Evolutionary conservation across 2,888 invertebrate genomes (phyloP), one percentile per base, ranked within the genome.

Genomic region (Stratiomys singularior): DNA sequence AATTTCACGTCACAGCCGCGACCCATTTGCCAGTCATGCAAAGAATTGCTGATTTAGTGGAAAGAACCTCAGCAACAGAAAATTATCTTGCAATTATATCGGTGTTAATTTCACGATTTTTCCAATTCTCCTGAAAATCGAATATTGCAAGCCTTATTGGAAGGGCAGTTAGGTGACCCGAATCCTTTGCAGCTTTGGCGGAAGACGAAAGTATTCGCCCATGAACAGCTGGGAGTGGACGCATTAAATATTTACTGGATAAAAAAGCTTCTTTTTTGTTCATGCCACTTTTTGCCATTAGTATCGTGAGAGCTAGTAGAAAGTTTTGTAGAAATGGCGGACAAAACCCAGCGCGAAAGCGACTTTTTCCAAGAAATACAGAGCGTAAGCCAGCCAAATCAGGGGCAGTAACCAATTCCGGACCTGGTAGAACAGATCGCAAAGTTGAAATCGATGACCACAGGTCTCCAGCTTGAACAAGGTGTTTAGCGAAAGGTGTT

Each of bases 161-260:
- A 66, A 66, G 27, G 25, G 27, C 28, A 64, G 28, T 25, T 27
- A 9, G 64, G 64, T 13, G 64, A 64, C 28, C n/a, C 13, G 13
- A 64, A 64, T 3, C 64, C 64, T 13, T 64, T 28, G 2, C 64
- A 25, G 28, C 30, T 64, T 7, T 64, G 64, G 64, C 25, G 64
- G 11, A 64, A 64, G 15, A 64, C 28, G 25, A 25, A 28, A 28
- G 28, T 25, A 28, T 11, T 28, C 5, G 64, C 28, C 15, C 28
- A 28, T 13, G 64, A 64, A 7, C 64, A 64, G 18, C 13, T 27
- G 15, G 25, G 64, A 9, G 64, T 15, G 13, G 64, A 25, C 13
- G 25, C 64, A 9, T 15, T 64, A 9, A 64, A 64, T 27, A 64
- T 28, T 25, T 64, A 27, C 25, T 64, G 64, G 27, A 9, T 27